Base-by-base conservation (phyloP, 2,888 invertebrate species). In the Drosophila buzzatii region DNA sequence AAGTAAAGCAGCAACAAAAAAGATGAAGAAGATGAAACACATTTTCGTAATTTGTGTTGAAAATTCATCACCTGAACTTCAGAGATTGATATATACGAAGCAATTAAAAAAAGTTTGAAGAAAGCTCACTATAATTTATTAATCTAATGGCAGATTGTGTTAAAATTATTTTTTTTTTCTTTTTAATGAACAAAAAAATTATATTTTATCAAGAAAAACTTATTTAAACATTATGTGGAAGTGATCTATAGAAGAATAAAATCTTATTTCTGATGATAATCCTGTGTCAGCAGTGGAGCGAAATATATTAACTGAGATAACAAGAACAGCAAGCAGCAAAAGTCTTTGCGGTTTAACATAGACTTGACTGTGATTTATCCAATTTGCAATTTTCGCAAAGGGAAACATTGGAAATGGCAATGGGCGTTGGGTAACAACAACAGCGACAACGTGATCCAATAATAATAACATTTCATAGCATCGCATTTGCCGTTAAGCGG, bases 381-480 rank as follows among this genome's bases (percentile, higher is more conserved):
- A 85, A 85, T 86, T 85, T 87, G 75, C 85, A 64, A 61, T 81
- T 76, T 68, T 45, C 56, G 53, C 63, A 33, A 42, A 49, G 37
- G 37, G 16, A 64, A 44, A 53, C 42, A 61, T 31, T 47, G 49
- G 33, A 60, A 47, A 45, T 23, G 18, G n/a, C 52, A 69, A 41
- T n/a, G 33, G 33, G 20, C 47, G 20, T 12, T 7, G 37, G 51
- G 33, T 42, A 67, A 73, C 44, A 64, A 63, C 58, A 75, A 59
- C 45, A 49, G 53, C 59, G 63, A 33, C 67, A 75, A 75, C 56
- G 73, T 73, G 66, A 49, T 45, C n/a, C 76, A 75, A 86, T 84
- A 79, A 86, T 72, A 81, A 86, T 81, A 86, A 79, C 70, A 77
- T 86, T 86, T 79, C 77, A 86, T 84, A 59, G 84, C 79, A 31